Evolutionary conservation across 2,888 invertebrate species (phyloP), one percentile per base, ranked within the genome.

Genomic region (Apomyelois bistriatella): DNA sequence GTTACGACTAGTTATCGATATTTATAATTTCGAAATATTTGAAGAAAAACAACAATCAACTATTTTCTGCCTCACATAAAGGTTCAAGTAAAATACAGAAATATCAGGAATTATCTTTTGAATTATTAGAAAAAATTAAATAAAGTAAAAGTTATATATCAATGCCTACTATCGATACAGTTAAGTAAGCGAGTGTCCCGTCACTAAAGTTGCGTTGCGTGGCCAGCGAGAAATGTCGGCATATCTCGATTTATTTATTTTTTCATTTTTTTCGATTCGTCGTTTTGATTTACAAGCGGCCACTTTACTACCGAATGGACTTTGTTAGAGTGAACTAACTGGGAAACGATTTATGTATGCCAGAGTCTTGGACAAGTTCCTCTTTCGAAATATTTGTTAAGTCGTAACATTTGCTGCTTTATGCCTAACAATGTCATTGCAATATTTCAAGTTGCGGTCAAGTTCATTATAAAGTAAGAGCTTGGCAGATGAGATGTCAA

Each of bases 251-350:
- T 76, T 78, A 75, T 82, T 76, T 79, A 70, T 74, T 74, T 76
- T 78, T 76, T 74, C 70, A 72, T 78, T 75, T 85, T n/a, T 84
- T 85, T 85, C 76, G 76, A 84, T 82, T 82, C 76, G 74, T 82
- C 80, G 75, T 81, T 85, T 84, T 88, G 88, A 88, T 88, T 88
- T 89, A 88, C 86, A 85, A 79, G 76, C 85, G 77, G 73, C 74
- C 82, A 79, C 77, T 87, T 88, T 85, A 87, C 83, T 80, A 81
- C 82, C 77, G 74, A 78, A 75, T 78, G 77, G 81, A 87, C 86
- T 86, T 89, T 89, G 86, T 89, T 83, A 82, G 78, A 72, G 70
- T 66, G 67, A 75, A 73, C 82, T 86, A 88, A 88, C 85, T 79
- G 82, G 82, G 70, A 62, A 68, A 79, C 76, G 82, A 88, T 90